These are phyloP conservation scores for Menura novaehollandiae DNA, from an alignment of 2,113 vertebrate genomes.

Conservation along the genomic window DNA sequence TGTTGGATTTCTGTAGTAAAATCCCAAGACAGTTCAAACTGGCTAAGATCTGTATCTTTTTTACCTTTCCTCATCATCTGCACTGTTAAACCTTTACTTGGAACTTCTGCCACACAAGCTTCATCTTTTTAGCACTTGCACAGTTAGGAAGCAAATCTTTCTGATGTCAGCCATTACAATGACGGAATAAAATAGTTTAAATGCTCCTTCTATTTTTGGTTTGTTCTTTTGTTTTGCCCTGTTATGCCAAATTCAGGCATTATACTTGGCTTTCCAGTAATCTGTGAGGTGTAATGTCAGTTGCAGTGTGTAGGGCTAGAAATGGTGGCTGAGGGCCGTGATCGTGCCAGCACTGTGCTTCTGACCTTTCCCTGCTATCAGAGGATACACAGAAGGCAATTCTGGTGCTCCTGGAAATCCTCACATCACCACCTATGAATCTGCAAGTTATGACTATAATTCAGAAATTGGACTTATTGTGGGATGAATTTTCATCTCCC, in stretches of 20 bases:
- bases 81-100: neutral
- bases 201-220: neutral
- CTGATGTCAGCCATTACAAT: neutral
- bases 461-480: neutral
- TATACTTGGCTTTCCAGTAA: neutral
- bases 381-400: neutral
- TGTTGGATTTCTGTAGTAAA: neutral
- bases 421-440: neutral
- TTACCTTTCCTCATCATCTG: neutral
- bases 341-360: neutral
- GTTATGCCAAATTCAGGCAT: neutral
- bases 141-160: neutral
- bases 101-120: neutral
- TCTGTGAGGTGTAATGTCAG: neutral
- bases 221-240: neutral
- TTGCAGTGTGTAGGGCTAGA: neutral
- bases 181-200: neutral
- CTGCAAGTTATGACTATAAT: neutral
- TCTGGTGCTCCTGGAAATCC: neutral
- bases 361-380: neutral
- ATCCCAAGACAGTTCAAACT: neutral
- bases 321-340: neutral
- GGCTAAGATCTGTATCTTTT: neutral
- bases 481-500: neutral
- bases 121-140: neutral